A percentile compares a stretch with the other conserved stretches of the same genome.
Evolutionary conservation across 2,113 vertebrate genomes (phyloP).

Genomic region (Cinclus mexicanus): DNA sequence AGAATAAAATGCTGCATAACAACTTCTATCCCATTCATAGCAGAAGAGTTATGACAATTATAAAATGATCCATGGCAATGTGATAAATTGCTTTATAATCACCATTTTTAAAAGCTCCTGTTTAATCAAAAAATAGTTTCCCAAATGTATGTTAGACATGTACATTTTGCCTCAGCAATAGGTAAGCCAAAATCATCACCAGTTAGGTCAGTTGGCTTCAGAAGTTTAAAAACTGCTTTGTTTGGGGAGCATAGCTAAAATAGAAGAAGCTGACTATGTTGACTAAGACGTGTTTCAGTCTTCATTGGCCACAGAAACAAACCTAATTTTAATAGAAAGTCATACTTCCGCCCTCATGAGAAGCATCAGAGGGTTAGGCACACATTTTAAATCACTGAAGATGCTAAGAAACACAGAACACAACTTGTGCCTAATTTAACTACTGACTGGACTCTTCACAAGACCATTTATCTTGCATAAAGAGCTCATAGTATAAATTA

Average conservation of each 20-base stretch:
- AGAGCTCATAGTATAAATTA: neutral
- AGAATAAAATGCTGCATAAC: neutral
- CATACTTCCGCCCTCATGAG: neutral
- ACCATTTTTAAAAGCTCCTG: neutral
- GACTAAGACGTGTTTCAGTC: neutral
- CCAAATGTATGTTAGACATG: neutral
- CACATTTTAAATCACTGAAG: neutral
- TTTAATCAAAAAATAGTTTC: neutral
- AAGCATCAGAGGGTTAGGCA: neutral
- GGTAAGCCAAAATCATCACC: neutral
- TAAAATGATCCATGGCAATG: neutral
- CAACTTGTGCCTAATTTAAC: neutral
- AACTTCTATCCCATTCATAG: neutral
- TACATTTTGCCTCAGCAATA: neutral
- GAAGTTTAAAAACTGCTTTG: neutral
- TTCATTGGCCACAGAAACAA: neutral
- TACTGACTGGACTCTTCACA: neutral
- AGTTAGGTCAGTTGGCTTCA: neutral
- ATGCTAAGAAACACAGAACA: neutral
- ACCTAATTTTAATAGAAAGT: neutral
- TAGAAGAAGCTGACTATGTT: neutral
- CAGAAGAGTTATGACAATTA: neutral
- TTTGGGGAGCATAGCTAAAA: neutral
- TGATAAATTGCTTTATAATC: neutral
- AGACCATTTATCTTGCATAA: neutral